phyloP scores from a whole-genome alignment of 2,113 vertebrate genomes.

The Sebastes fasciatus region DNA sequence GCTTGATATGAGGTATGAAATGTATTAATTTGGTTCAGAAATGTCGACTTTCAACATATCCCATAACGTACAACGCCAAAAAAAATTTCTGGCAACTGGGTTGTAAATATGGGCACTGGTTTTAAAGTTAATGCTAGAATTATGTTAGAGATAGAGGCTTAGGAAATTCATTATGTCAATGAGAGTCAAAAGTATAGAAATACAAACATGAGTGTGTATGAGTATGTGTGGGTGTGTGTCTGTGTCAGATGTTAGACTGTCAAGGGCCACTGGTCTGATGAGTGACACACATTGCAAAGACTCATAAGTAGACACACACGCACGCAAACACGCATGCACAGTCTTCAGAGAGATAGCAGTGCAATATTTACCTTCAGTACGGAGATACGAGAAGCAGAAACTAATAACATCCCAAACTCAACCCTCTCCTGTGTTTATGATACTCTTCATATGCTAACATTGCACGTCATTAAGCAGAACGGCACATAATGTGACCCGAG shows the following conservation, averaged over 20 bases:
- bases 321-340: background rate
- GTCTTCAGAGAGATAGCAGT: slow-evolving; percentile 18
- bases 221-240: slow-evolving; percentile 7
- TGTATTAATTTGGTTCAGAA: background rate
- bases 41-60: background rate
- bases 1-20: background rate
- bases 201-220: background rate
- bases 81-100: background rate
- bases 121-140: background rate
- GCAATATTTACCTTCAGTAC: slow-evolving; percentile 41
- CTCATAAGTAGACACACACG: background rate
- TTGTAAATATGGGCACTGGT: background rate
- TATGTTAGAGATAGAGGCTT: background rate
- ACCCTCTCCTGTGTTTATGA: slow-evolving; percentile 32
- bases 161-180: background rate
- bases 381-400: slow-evolving; percentile 51
- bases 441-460: slow-evolving; percentile 14
- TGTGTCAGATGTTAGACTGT: slow-evolving; percentile 34
- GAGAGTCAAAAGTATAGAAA: background rate
- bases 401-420: slow-evolving; percentile 33
- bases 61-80: background rate
- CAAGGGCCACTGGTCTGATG: slow-evolving; percentile 44
- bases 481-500: slow-evolving; percentile 9
- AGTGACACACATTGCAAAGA: slow-evolving; percentile 24
- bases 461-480: background rate